Percentiles rank a stretch among this genome's conserved stretches.
These are phyloP conservation scores for Muscicapa adusta DNA, from an alignment of 2,113 vertebrate species.

Conservation along the genomic window DNA sequence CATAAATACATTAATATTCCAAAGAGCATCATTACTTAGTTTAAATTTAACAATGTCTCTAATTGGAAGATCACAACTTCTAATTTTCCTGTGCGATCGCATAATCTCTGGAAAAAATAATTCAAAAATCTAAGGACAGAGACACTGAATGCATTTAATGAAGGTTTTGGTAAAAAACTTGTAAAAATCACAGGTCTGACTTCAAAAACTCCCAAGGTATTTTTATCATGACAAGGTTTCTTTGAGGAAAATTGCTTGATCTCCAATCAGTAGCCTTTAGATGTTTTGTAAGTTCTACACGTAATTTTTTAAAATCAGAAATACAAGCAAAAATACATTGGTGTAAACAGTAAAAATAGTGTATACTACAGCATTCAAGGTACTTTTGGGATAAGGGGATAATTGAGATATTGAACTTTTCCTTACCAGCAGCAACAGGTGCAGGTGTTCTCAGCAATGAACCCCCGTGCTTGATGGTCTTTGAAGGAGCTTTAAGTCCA, in stretches of 20 bases:
- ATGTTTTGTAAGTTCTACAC: background rate
- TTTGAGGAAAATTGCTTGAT: background rate
- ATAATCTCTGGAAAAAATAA: background rate
- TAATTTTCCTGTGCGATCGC: background rate
- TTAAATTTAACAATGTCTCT: background rate
- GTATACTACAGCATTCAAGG: background rate
- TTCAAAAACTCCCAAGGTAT: background rate
- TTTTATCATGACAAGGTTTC: background rate
- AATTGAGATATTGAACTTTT: background rate
- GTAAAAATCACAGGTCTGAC: background rate
- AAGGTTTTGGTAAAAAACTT: background rate
- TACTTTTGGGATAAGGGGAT: background rate
- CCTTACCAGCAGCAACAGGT: conserved; percentile 74
- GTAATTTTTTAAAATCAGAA: background rate
- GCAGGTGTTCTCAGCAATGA: conserved; percentile 75
- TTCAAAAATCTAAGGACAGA: background rate
- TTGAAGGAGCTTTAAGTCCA: conserved; percentile 92
- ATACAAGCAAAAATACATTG: background rate
- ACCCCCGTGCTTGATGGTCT: conserved; percentile 81
- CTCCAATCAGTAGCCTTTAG: background rate
- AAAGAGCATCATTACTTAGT: background rate
- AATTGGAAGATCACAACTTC: background rate
- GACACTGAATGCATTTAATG: background rate
- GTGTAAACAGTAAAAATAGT: background rate
- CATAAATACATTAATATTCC: background rate